These are phyloP conservation scores for Riptortus pedestris DNA, from an alignment of 1,140 invertebrate genomes.

Conservation along the genomic window DNA sequence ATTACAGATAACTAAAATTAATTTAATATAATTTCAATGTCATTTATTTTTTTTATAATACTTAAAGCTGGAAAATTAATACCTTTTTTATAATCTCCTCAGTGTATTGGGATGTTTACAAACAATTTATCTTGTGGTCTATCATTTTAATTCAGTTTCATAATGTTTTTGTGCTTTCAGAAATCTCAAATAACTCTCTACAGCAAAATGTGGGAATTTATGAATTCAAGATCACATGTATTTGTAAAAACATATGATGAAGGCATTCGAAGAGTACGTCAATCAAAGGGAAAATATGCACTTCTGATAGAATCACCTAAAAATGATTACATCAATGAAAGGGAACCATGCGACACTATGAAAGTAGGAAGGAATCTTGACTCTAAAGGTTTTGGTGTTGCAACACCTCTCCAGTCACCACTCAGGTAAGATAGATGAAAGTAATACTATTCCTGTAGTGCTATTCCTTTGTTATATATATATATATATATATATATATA, in stretches of 20 bases:
- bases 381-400: constrained; percentile 87
- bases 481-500: neutral
- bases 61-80: too few relatives aligned
- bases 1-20: too few relatives aligned
- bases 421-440: constrained; percentile 47
- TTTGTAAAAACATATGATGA: constrained; percentile 75
- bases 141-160: too few relatives aligned
- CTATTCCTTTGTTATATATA: neutral
- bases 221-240: constrained; percentile 73
- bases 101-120: too few relatives aligned
- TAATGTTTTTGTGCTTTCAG: constrained; percentile 44
- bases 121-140: too few relatives aligned
- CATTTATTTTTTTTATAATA: too few relatives aligned
- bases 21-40: too few relatives aligned
- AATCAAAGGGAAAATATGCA: constrained; percentile 86
- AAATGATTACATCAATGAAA: constrained; percentile 88
- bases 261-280: constrained; percentile 68
- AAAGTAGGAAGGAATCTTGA: constrained; percentile 86
- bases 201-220: constrained; percentile 91
- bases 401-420: constrained; percentile 79
- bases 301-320: constrained; percentile 86
- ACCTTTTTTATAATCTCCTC: too few relatives aligned
- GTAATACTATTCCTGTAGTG: neutral
- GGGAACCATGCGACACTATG: constrained; percentile 90
- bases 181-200: constrained; percentile 81